Evolutionary conservation across 2,113 vertebrate species (phyloP).

Genomic region (Eulemur rufifrons): DNA sequence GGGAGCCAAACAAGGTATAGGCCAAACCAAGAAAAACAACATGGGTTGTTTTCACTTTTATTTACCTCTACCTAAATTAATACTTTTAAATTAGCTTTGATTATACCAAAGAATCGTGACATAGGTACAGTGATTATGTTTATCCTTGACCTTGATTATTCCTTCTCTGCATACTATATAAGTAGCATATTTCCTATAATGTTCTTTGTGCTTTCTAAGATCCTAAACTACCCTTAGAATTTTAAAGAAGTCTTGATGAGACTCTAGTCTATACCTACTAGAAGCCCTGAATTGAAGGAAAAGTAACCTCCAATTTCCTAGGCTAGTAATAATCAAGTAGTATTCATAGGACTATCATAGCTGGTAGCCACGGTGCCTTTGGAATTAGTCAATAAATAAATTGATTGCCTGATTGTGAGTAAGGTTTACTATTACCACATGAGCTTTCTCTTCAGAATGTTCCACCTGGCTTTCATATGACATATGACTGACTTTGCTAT

Average conservation of each 20-base stretch:
- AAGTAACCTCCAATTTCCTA: conserved; percentile 2
- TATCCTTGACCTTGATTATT: conserved; percentile 60
- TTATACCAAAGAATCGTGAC: conserved; percentile 47
- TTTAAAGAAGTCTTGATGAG: conserved; percentile 41
- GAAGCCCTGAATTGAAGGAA: conserved; percentile 36
- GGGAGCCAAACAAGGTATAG: conserved; percentile 90
- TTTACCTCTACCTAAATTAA: conserved; percentile 48
- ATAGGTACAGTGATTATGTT: conserved; percentile 49
- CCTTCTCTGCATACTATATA: conserved; percentile 52
- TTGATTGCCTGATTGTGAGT: not conserved
- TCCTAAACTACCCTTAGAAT: conserved; percentile 9
- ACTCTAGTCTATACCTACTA: not conserved
- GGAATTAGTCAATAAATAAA: conserved; percentile 18
- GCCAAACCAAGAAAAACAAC: conserved; percentile 53
- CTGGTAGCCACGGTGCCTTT: conserved; percentile 27
- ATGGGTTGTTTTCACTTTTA: conserved; percentile 60
- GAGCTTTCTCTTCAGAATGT: conserved; percentile 41
- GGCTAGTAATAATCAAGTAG: conserved; percentile 22
- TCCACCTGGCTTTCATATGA: conserved; percentile 21
- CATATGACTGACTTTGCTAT: conserved; percentile 20
- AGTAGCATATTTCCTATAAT: conserved; percentile 57
- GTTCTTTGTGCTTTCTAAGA: conserved; percentile 39
- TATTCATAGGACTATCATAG: not conserved
- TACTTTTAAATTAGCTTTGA: conserved; percentile 61
- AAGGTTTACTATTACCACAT: not conserved